Conservation (phyloP, 1,140 invertebrate species). For the Proales similis region DNA sequence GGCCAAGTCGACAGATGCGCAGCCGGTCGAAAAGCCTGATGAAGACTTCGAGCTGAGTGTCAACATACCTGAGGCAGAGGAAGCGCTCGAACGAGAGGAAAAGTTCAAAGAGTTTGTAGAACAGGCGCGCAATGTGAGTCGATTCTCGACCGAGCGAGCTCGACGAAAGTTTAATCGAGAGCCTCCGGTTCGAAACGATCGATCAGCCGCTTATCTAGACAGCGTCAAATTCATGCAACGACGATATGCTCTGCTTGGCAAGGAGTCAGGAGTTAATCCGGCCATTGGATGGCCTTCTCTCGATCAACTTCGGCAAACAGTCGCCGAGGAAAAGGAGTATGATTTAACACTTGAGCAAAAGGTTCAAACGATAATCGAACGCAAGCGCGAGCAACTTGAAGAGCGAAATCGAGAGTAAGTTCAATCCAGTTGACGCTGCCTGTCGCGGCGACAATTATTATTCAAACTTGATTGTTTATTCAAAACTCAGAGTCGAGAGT, state of each 20-base stretch:
- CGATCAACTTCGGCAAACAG: neutral
- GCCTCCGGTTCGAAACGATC: constrained; percentile 8
- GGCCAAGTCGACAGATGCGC: no score
- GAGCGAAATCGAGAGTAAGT: no score
- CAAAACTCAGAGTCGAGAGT: constrained; percentile 30
- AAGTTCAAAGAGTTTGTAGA: constrained; percentile 4
- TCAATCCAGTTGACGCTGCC: no score
- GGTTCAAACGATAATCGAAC: neutral
- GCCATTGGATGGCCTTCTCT: constrained; percentile 12
- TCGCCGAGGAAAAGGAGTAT: constrained; percentile 25
- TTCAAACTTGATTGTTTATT: neutral
- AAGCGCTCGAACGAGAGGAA: constrained; percentile 9
- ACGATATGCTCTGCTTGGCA: constrained; percentile 11
- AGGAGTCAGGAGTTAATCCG: constrained; percentile 6
- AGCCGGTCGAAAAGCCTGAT: no score
- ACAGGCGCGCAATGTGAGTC: constrained; percentile 4
- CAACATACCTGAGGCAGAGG: constrained; percentile 37
- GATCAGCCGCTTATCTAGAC: constrained; percentile 1
- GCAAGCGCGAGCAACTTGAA: neutral
- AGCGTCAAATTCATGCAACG: constrained; percentile 1
- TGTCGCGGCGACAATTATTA: no score
- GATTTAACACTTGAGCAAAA: constrained; percentile 35
- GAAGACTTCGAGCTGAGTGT: no score
- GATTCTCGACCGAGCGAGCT: neutral
- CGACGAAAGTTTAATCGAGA: neutral